A percentile compares a stretch with the other conserved stretches of the same genome.
These are phyloP conservation scores for Takifugu bimaculatus DNA, from an alignment of 2,113 vertebrate species.

Conservation along the genomic window DNA sequence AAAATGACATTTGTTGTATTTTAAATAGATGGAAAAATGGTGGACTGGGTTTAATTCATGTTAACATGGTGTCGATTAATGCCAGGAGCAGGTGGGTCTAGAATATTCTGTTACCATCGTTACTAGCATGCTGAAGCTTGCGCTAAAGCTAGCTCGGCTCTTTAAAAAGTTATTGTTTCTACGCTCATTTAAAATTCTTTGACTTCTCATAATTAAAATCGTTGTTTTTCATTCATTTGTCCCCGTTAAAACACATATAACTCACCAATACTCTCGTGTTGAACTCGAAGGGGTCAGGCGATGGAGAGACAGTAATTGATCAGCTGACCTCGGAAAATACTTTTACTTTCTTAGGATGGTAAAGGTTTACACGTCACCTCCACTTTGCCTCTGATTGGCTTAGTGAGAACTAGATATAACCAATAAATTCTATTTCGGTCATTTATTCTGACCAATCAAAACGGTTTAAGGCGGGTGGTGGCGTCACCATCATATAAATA, in stretches of 20 bases:
- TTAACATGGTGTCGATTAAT: slow-evolving; percentile 1
- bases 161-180: background rate
- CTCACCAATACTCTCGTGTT: slow-evolving; percentile 26
- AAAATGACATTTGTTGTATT: background rate
- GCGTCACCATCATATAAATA: background rate
- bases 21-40: background rate
- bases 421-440: background rate
- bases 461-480: background rate
- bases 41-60: background rate
- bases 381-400: background rate
- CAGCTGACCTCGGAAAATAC: slow-evolving; percentile 44
- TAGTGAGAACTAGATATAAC: background rate
- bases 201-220: no score
- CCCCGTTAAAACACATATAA: background rate
- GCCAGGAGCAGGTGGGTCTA: slow-evolving; percentile 48
- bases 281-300: background rate
- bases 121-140: slow-evolving; percentile 49
- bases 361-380: background rate
- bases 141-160: slow-evolving; percentile 20
- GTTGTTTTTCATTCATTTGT: no score
- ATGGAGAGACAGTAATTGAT: slow-evolving; percentile 28
- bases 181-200: background rate
- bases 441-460: background rate
- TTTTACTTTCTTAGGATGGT: background rate
- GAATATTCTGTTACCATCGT: slow-evolving; percentile 67